Evolutionary conservation across 2,888 invertebrate genomes (phyloP).

Genomic region (Tenthredo notha): DNA sequence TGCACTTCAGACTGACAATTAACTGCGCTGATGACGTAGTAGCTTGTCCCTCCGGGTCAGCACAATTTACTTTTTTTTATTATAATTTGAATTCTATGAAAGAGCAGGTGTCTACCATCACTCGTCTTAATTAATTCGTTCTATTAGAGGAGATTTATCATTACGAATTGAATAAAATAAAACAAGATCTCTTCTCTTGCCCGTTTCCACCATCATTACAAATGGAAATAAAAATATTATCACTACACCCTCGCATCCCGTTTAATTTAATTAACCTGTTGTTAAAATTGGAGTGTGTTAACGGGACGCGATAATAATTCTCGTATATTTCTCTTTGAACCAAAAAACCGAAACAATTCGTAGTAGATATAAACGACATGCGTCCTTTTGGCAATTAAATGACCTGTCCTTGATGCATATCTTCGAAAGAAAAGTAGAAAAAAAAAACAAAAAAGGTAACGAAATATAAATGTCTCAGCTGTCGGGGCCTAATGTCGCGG

Average conservation of each 20-base stretch:
- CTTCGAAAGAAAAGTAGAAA: neutral
- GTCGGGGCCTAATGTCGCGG: conserved; percentile 49
- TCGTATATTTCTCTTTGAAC: conserved; percentile 20
- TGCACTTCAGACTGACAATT: conserved; percentile 24
- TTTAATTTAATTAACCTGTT: conserved; percentile 23
- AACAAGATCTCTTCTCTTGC: neutral
- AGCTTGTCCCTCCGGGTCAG: neutral
- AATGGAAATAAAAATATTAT: neutral
- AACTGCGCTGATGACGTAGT: conserved; percentile 36
- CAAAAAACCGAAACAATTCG: neutral
- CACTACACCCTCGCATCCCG: neutral
- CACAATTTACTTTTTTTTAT: neutral
- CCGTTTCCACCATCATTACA: neutral
- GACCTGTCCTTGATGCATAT: conserved; percentile 41
- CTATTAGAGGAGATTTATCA: neutral
- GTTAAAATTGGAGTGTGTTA: conserved; percentile 14
- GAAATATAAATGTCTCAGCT: conserved; percentile 47
- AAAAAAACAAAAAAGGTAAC: conserved; percentile 14
- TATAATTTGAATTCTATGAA: neutral
- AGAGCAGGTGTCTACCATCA: neutral
- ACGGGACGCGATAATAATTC: conserved; percentile 31
- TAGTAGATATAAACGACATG: conserved; percentile 17
- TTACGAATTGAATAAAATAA: neutral
- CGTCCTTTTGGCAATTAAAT: conserved; percentile 40
- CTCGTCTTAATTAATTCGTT: neutral